phyloP scores from a whole-genome alignment of 1,140 invertebrate genomes.

The Copidosoma floridanum region DNA sequence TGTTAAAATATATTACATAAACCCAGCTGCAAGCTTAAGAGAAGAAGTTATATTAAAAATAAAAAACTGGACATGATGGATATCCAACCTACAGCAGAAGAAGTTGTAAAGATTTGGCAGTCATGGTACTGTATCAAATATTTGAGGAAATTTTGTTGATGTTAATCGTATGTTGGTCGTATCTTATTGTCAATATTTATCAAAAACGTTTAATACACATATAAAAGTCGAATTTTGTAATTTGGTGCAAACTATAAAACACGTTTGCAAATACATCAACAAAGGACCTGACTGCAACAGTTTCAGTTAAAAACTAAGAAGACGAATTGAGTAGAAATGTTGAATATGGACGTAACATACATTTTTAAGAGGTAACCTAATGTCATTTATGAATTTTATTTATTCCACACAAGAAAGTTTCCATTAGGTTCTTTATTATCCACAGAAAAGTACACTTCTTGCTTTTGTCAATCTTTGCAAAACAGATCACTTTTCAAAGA shows the following conservation, averaged over 20 bases:
- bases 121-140: neutral
- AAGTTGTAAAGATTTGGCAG: neutral
- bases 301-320: slow-evolving; percentile 8
- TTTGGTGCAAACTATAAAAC: slow-evolving; percentile 39
- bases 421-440: slow-evolving; percentile 4
- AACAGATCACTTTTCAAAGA: no score
- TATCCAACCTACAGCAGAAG: no score
- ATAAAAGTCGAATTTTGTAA: slow-evolving; percentile 45
- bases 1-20: no score
- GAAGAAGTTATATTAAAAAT: neutral
- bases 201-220: slow-evolving; percentile 37
- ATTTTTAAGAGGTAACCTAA: slow-evolving; percentile 46
- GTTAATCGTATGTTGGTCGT: slow-evolving; percentile 39
- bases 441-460: no score
- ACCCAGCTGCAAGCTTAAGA: neutral
- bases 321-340: neutral
- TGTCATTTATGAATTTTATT: slow-evolving; percentile 45
- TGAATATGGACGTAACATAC: neutral
- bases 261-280: slow-evolving; percentile 36
- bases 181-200: slow-evolving; percentile 41
- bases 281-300: slow-evolving; percentile 39
- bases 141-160: neutral
- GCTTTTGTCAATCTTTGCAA: no score
- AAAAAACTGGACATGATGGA: slow-evolving; percentile 15
- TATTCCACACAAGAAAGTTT: slow-evolving; percentile 35